phyloP scores from a whole-genome alignment of 2,888 invertebrate species.

The Keiferia lycopersicella region DNA sequence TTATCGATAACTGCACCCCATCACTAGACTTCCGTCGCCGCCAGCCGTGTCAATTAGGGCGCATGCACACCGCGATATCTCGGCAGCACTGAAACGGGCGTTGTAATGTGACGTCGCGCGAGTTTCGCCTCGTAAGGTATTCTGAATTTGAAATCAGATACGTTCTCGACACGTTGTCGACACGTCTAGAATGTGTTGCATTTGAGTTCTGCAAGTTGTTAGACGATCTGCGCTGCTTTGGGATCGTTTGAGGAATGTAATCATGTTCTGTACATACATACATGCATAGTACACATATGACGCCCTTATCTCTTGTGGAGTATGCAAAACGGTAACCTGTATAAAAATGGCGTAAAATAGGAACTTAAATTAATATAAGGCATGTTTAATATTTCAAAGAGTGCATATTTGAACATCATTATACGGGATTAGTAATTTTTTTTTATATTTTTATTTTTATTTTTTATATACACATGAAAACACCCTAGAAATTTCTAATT shows the following conservation, averaged over 20 bases:
- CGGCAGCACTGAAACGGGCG: conserved; percentile 19
- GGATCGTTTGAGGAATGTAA: not conserved
- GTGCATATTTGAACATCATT: too few relatives aligned
- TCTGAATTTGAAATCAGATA: conserved; percentile 16
- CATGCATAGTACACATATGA: too few relatives aligned
- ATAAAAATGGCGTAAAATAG: too few relatives aligned
- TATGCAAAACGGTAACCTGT: too few relatives aligned
- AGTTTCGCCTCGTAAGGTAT: conserved; percentile 15
- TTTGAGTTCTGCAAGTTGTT: not conserved
- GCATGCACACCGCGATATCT: conserved; percentile 25
- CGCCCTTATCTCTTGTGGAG: too few relatives aligned
- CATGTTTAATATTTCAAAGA: too few relatives aligned
- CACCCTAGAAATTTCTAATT: not conserved
- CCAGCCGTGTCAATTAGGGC: conserved; percentile 32
- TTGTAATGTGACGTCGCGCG: conserved; percentile 19
- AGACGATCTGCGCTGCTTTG: not conserved
- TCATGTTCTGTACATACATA: too few relatives aligned
- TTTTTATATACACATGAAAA: too few relatives aligned
- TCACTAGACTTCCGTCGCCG: conserved; percentile 26
- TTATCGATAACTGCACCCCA: conserved; percentile 17
- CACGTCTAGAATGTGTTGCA: conserved; percentile 5
- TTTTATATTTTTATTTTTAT: too few relatives aligned
- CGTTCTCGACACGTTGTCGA: not conserved
- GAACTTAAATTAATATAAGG: too few relatives aligned
- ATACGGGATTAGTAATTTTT: too few relatives aligned